Evolutionary conservation across 2,113 vertebrate genomes (phyloP), one percentile per base, ranked within the genome.

Genomic region (Chelonoidis abingdonii): DNA sequence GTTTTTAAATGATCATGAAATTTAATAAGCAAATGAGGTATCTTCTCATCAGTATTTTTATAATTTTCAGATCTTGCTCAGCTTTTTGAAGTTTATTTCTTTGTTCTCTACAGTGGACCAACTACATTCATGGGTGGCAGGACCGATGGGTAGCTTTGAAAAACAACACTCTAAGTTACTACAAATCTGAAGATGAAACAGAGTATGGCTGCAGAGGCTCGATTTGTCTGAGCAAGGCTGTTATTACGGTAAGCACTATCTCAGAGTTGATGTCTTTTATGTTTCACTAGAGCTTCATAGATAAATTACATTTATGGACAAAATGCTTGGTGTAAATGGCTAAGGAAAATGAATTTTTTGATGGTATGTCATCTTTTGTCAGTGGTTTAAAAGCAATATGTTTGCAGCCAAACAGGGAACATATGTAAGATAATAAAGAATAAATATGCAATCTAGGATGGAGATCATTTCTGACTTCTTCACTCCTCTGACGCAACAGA

Each of bases 81-180:
- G 47, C 65, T 11, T 87, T 78, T 87, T 65, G 25, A 49, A 44
- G 2, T 80, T 80, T 94, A 94, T 95, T 86, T 41, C 80, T 93
- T 93, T 87, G 85, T 80, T 97, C 57, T 97, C 96, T 97, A 11
- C 96, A 99, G 99, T 99, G 99, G 99, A 99, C 99, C 94, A 99
- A 99, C 97, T 99, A 99, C 96, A 99, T 99, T 96, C 99, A 99
- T 96, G 99, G 99, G 5, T 99, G 99, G 99, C 99, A 99, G 97
- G 99, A 99, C 98, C 98, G 99, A 93, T 99, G 99, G 99, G 99
- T 99, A 52, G 99, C 99, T 97, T 97, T 99, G 97, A 99, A 99
- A 97, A 99, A 99, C 94, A 99, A 99, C 91, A 99, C 99, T 10
- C 96, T 99, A 91, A 99, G 99, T 98, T 99, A 99, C 98, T 99